Conservation (phyloP, 2,888 invertebrate genomes). For the Lysandra bellargus region DNA sequence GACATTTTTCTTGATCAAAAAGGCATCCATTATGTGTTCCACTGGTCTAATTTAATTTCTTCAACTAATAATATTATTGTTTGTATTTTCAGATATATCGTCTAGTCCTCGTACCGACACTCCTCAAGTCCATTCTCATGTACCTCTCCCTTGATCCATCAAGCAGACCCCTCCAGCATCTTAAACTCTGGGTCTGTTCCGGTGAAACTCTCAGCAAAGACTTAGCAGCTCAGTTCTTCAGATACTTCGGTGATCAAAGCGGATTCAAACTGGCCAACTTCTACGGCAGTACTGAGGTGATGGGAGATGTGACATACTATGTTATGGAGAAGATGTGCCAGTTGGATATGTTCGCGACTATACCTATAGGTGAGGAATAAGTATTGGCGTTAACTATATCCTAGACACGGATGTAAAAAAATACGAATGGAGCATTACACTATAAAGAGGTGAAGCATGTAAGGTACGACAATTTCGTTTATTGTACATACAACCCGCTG, state of each 20-base stretch:
- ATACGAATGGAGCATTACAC: too few relatives aligned
- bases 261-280: conserved; percentile 89
- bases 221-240: conserved; percentile 87
- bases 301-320: conserved; percentile 93
- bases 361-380: conserved; percentile 87
- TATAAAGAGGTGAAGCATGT: too few relatives aligned
- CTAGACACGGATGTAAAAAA: too few relatives aligned
- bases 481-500: too few relatives aligned
- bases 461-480: too few relatives aligned
- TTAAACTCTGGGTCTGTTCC: conserved; percentile 92
- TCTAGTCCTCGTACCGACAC: conserved; percentile 91
- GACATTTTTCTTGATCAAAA: too few relatives aligned
- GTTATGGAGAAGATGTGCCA: conserved; percentile 82
- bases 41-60: too few relatives aligned
- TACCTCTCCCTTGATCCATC: conserved; percentile 83
- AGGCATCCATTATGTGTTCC: too few relatives aligned
- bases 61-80: too few relatives aligned
- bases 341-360: conserved; percentile 82
- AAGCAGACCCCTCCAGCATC: conserved; percentile 76
- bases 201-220: conserved; percentile 89
- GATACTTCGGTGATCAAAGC: conserved; percentile 83
- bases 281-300: conserved; percentile 95
- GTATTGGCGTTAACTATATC: neutral
- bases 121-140: conserved; percentile 88
- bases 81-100: conserved; percentile 82